Base-by-base conservation (phyloP, 2,888 invertebrate genomes). In the Brenthis hecate region DNA sequence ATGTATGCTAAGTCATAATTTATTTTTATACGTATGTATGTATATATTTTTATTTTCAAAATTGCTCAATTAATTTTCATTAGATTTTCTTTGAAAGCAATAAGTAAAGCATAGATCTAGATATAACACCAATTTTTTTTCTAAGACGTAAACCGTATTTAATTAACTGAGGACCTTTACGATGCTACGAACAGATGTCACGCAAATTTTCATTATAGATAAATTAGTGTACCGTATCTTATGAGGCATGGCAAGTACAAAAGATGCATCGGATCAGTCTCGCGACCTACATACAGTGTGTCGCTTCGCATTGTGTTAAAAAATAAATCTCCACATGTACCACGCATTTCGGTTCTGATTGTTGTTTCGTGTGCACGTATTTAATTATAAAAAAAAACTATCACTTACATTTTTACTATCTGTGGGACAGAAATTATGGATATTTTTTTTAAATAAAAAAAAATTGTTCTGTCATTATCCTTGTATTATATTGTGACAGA, bases 251-350 rank as follows among this genome's bases (percentile, higher is more conserved):
- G 58, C 56, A 70, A 68, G 69, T 65, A 80, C 78, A 81, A 88
- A 84, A 80, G 80, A 84, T 83, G 83, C 85, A 89, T 89, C 90
- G 75, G 85, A 90, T 81, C 77, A 79, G 79, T 86, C 89, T 77
- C 77, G 78, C 89, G 89, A 91, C 92, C 85, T 72, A 91, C 84
- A 85, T 91, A 80, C 68, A 82, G 74, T 83, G 82, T 86, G 79
- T 80, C 73, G 78, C 76, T 74, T 77, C 78, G 78, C 86, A 86
- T 89, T 87, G 87, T 87, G 77, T 80, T 88, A 89, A 90, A 89
- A 87, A 79, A 85, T 80, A 83, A 84, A 84, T 80, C 83, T 75
- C 80, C 76, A 80, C 76, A 80, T 77, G 76, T 80, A 76, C 82
- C 77, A 80, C 79, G 82, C 90, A 91, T 85, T 89, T 81, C 78